A percentile compares a stretch with the other conserved stretches of the same genome.
phyloP scores from a whole-genome alignment of 2,797 vertebrate species.

The Pangasius sanitwongsei region DNA sequence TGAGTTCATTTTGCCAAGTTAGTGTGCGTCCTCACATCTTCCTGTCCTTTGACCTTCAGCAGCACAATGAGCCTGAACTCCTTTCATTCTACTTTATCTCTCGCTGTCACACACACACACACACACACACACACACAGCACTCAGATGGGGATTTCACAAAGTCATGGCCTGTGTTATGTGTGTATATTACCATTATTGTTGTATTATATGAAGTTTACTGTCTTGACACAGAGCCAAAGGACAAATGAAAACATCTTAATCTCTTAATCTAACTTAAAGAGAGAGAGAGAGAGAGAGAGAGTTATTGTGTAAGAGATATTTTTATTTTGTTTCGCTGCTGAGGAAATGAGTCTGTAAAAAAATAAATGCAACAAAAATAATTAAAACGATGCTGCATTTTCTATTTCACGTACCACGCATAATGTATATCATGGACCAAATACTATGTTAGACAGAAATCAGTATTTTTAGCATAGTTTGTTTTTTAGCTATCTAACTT shows the following conservation, averaged over 20 bases:
- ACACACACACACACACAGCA: constrained; percentile 54
- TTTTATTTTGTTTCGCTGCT: not conserved
- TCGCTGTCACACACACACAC: constrained; percentile 62
- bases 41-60: constrained; percentile 54
- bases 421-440: no score
- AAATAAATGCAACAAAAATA: not conserved
- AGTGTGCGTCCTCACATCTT: constrained; percentile 46
- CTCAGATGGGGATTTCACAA: constrained; percentile 27
- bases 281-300: not conserved
- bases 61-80: constrained; percentile 56
- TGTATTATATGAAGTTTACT: constrained; percentile 13
- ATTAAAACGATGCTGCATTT: no score
- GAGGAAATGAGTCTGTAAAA: not conserved
- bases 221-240: constrained; percentile 4
- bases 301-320: not conserved
- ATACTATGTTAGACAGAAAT: no score
- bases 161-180: not conserved
- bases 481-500: no score
- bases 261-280: not conserved
- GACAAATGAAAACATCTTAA: not conserved
- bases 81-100: constrained; percentile 72
- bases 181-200: constrained; percentile 60
- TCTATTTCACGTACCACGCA: no score
- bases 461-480: no score
- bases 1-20: constrained; percentile 20